phyloP scores from a whole-genome alignment of 1,140 invertebrate genomes.

The Dryas iulia region DNA sequence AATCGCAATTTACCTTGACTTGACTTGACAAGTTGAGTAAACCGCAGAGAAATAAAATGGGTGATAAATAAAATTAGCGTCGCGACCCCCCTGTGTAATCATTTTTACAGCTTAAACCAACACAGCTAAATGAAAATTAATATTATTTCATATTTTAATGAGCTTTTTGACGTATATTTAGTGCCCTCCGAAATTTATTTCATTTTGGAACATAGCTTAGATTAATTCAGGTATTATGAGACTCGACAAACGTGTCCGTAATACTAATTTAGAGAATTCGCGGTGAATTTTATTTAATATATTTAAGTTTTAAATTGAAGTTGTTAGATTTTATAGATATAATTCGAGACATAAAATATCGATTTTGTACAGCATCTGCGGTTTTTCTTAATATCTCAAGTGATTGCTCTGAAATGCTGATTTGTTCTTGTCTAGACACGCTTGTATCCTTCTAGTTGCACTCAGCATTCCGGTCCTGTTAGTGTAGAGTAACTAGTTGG shows the following conservation, averaged over 20 bases:
- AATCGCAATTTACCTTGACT: not conserved
- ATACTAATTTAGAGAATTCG: not conserved
- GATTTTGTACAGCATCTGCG: not conserved
- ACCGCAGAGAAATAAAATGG: not conserved
- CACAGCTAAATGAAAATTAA: not conserved
- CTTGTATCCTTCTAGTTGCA: not conserved
- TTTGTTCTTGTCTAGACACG: not conserved
- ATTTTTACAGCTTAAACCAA: not conserved
- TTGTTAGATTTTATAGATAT: not conserved
- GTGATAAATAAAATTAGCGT: not conserved
- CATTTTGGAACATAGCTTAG: not conserved
- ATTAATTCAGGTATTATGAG: not conserved
- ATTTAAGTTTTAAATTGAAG: not conserved
- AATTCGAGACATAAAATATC: not conserved
- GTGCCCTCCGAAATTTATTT: not conserved
- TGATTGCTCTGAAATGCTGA: not conserved
- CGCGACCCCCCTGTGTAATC: not conserved
- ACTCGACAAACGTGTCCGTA: not conserved
- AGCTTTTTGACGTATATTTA: conserved; percentile 1
- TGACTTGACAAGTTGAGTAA: not conserved
- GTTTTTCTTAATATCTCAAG: not conserved
- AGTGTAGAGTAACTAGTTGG: not conserved
- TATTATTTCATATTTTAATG: not conserved
- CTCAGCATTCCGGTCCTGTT: not conserved
- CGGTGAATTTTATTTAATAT: not conserved